These are phyloP conservation scores for Nephrocerus scutellatus DNA, from an alignment of 2,888 invertebrate species.

Conservation along the genomic window DNA sequence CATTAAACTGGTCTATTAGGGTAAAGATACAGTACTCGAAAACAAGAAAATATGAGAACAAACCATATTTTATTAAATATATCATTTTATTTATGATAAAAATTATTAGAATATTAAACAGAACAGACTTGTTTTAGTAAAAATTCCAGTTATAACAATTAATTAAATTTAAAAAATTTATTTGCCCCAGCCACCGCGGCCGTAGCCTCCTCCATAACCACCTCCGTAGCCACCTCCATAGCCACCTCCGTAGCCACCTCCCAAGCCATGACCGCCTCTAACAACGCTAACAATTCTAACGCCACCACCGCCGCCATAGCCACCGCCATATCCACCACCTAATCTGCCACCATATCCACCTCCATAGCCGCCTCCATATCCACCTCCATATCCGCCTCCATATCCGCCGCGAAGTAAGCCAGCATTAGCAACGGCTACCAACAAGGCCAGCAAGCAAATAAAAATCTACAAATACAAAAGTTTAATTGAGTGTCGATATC, in stretches of 20 bases:
- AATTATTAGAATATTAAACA: too few species aligned
- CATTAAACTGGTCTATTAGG: too few species aligned
- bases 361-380: too few species aligned
- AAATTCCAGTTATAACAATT: too few species aligned
- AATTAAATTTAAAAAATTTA: too few species aligned
- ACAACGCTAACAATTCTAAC: constrained; percentile 6
- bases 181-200: constrained; percentile 1
- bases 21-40: too few species aligned
- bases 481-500: neutral
- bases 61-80: too few species aligned
- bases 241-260: constrained; percentile 1
- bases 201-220: neutral
- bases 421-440: constrained; percentile 12
- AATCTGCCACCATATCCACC: constrained; percentile 11
- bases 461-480: constrained; percentile 13
- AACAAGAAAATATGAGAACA: too few species aligned
- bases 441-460: constrained; percentile 13
- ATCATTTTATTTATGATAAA: too few species aligned
- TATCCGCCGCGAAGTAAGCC: constrained; percentile 4
- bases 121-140: too few species aligned
- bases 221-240: neutral
- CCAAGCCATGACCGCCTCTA: neutral
- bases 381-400: too few species aligned
- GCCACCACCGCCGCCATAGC: constrained; percentile 9
- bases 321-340: constrained; percentile 9